phyloP scores from a whole-genome alignment of 2,113 vertebrate genomes.

The Anolis sagrei region DNA sequence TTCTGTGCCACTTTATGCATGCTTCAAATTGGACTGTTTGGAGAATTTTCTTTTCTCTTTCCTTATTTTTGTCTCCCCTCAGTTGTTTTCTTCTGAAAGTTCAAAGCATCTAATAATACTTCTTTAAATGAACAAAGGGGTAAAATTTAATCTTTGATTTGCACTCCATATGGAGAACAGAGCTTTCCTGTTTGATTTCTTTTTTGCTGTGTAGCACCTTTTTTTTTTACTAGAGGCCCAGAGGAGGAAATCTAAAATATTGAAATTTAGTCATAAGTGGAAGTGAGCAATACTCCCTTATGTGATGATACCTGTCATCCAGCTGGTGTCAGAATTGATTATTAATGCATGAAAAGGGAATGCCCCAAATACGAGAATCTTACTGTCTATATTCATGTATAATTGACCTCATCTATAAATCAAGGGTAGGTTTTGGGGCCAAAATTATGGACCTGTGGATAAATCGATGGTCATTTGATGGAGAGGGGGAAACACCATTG shows the following conservation, averaged over 20 bases:
- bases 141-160: not conserved
- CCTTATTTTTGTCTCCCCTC: not conserved
- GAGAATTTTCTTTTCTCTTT: not conserved
- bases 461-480: too few relatives aligned
- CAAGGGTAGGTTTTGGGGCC: too few relatives aligned
- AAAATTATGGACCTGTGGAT: too few relatives aligned
- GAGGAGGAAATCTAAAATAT: not conserved
- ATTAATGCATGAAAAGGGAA: not conserved
- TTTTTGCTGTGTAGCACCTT: not conserved
- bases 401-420: too few relatives aligned
- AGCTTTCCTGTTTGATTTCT: not conserved
- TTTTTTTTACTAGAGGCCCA: too few relatives aligned
- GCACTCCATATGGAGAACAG: not conserved
- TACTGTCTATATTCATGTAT: not conserved
- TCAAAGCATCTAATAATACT: not conserved
- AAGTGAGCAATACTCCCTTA: not conserved
- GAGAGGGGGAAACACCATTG: too few relatives aligned
- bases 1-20: not conserved
- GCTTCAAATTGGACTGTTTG: not conserved
- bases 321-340: not conserved
- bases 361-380: not conserved
- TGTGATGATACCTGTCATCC: not conserved
- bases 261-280: not conserved
- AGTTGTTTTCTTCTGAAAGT: not conserved
- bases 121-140: not conserved